Conservation (phyloP, 2,113 vertebrate genomes). For the Accipiter virgatus region DNA sequence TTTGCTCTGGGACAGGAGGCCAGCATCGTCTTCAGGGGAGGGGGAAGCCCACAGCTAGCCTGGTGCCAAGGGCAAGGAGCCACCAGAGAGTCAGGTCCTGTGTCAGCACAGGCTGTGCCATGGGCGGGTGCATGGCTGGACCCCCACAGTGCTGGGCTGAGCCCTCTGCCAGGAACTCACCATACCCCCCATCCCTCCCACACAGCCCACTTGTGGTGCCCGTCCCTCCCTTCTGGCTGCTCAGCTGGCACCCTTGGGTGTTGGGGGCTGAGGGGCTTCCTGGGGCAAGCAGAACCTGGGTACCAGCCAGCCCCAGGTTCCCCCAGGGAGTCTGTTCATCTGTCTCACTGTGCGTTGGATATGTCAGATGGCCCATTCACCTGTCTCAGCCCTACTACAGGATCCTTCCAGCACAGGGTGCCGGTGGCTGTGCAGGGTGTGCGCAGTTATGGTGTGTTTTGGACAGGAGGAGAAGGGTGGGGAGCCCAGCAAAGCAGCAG, state of each 20-base stretch:
- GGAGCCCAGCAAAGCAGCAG: background rate
- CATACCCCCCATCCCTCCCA: fast-evolving
- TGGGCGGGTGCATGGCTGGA: background rate
- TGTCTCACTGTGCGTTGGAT: background rate
- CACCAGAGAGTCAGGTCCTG: background rate
- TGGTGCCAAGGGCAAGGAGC: background rate
- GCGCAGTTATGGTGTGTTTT: background rate
- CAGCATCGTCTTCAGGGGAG: background rate
- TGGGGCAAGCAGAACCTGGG: background rate
- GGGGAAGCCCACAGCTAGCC: background rate
- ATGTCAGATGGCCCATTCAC: background rate
- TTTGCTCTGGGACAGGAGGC: background rate
- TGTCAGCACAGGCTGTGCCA: background rate
- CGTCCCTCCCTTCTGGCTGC: background rate
- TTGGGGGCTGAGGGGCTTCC: background rate
- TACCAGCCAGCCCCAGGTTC: background rate
- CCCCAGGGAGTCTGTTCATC: background rate
- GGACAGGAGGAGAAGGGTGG: background rate
- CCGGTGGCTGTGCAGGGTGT: background rate
- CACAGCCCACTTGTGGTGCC: fast-evolving
- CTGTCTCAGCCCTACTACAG: fast-evolving
- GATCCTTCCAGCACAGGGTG: background rate
- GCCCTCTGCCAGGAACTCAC: background rate
- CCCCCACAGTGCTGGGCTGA: background rate
- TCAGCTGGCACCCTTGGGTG: background rate